Evolutionary conservation across 1,140 invertebrate species (phyloP), one percentile per base, ranked within the genome.

Genomic region (Physella acuta): DNA sequence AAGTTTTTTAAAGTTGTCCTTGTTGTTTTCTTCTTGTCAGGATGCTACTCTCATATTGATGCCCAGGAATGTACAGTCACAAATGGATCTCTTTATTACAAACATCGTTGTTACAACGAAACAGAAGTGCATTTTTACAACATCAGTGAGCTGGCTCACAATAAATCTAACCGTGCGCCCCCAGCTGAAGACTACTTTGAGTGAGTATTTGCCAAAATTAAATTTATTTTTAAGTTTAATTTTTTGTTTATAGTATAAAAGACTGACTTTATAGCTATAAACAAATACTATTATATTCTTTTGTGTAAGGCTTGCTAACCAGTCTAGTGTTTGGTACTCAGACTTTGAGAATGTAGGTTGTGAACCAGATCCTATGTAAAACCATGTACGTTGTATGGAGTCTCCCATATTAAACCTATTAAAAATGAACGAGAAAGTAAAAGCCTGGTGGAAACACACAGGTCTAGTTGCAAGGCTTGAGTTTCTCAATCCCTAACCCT

Each of bases 121-220:
- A 88, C 83, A 1, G 77, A 80, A 39, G 84, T 83, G 53, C 78
- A 86, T 30, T 87, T 88, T 49, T 85, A 88, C 39, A 70, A 72
- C 44, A 56, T 79, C 3, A 68, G 66, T 11, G 24, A 71, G 1
- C 78, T 87, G 31, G 82, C 83, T 30, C 81, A 83, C 16, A 86
- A 86, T 65, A 88, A 88, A 24, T 82, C 89, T 33, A 78, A 71
- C 53, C 83, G 84, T 73, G 71, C 77, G 44, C 90, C 91, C 53
- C 92, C 92, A 0, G 92, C 92, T 58, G 91, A 93, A 81, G 92
- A 93, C 83, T 94, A 92, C 82, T 94, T 93, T 82, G 91, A 89
- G 92, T 93, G 85, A 89, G 89, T 88, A 8, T 24, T 24, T n/a
- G n/a, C n/a, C n/a, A n/a, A n/a, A n/a, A 14, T n/a, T 49, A 11